Conservation (phyloP, 2,888 invertebrate species). For the Silvanus unidentatus region DNA sequence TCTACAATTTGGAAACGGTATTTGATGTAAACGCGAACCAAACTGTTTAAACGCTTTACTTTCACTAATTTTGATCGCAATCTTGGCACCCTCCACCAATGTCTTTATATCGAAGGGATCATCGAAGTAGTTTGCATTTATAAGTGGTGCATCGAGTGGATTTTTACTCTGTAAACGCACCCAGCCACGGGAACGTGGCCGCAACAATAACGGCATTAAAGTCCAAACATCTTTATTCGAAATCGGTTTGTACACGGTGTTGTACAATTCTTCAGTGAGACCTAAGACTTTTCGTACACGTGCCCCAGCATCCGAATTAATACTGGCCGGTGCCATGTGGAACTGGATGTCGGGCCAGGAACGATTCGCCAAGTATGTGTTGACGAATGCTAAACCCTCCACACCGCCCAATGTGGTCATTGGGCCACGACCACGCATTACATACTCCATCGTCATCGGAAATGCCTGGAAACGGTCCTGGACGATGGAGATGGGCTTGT, state of each 20-base stretch:
- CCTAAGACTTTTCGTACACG: slow-evolving; percentile 73
- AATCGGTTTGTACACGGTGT: slow-evolving; percentile 74
- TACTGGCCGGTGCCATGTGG: slow-evolving; percentile 87
- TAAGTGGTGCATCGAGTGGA: slow-evolving; percentile 80
- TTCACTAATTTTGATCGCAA: slow-evolving; percentile 66
- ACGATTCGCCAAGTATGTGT: slow-evolving; percentile 74
- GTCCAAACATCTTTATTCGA: slow-evolving; percentile 76
- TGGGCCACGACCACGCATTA: slow-evolving; percentile 71
- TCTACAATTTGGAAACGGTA: slow-evolving; percentile 73
- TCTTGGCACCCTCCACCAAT: slow-evolving; percentile 78
- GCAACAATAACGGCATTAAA: slow-evolving; percentile 74
- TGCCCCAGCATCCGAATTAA: slow-evolving; percentile 68
- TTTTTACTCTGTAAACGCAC: slow-evolving; percentile 70
- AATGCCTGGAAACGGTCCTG: slow-evolving; percentile 63
- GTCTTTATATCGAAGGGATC: slow-evolving; percentile 71
- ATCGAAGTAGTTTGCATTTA: slow-evolving; percentile 89
- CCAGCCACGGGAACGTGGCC: slow-evolving; percentile 75
- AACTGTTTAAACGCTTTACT: slow-evolving; percentile 65
- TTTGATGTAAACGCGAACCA: slow-evolving; percentile 59
- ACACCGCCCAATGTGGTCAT: slow-evolving; percentile 85
- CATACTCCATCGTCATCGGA: slow-evolving; percentile 74
- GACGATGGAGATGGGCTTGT: slow-evolving; percentile 74
- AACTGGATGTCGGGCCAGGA: slow-evolving; percentile 87
- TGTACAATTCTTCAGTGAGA: slow-evolving; percentile 71
- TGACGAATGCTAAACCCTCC: slow-evolving; percentile 82